Evolutionary conservation across 2,797 vertebrate species (phyloP).

Genomic region (Hyperoplus immaculatus): DNA sequence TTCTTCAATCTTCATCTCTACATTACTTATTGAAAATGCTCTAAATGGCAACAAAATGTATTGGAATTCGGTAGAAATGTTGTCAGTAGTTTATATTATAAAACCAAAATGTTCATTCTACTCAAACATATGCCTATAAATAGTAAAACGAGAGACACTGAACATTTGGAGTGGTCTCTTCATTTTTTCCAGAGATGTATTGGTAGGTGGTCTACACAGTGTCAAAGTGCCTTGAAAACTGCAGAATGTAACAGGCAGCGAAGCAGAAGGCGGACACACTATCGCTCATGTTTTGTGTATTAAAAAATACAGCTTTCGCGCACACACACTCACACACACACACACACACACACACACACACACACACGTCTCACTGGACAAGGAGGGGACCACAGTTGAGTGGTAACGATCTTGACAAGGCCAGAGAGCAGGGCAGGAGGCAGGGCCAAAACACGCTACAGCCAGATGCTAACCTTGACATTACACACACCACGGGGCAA

Average conservation of each 20-base stretch:
- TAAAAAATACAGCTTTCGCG: not conserved
- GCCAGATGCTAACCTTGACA: conserved; percentile 57
- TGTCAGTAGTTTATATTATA: no score
- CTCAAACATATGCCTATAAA: no score
- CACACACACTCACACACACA: no score
- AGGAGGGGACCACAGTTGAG: conserved; percentile 50
- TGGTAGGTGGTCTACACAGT: conserved; percentile 1
- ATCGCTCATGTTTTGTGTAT: conserved; percentile 49
- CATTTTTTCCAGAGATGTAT: no score
- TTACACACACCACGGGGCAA: conserved; percentile 8
- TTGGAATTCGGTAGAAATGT: no score
- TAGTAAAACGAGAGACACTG: no score
- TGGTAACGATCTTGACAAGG: conserved; percentile 43
- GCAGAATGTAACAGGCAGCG: conserved; percentile 35
- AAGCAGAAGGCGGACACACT: conserved; percentile 39
- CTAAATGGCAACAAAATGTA: no score
- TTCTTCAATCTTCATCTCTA: no score
- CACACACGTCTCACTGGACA: conserved; percentile 17
- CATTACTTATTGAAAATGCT: no score
- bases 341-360: no score
- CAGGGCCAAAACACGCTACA: not conserved
- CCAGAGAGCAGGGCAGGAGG: conserved; percentile 37
- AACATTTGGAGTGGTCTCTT: no score
- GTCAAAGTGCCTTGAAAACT: conserved; percentile 32
- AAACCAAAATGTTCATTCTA: no score